These are phyloP conservation scores for Carapus acus DNA, from an alignment of 2,797 vertebrate species.

Conservation along the genomic window DNA sequence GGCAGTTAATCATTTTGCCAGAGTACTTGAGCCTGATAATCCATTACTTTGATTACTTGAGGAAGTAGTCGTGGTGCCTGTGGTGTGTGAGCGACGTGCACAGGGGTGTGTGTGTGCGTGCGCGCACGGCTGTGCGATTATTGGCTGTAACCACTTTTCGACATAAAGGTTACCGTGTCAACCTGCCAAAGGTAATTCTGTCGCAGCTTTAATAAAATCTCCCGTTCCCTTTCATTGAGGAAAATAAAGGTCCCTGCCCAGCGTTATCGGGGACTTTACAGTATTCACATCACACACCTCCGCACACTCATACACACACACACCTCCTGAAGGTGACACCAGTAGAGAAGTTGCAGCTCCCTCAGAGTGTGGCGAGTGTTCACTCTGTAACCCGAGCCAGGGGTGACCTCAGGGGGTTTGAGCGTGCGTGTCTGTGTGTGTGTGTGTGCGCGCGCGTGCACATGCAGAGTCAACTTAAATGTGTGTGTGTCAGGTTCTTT, in stretches of 20 bases:
- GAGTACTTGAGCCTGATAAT: conserved; percentile 2
- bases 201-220: conserved; percentile 35
- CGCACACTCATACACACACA: conserved; percentile 19
- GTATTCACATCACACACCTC: conserved; percentile 39
- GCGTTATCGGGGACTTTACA: conserved; percentile 30
- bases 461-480: conserved; percentile 7
- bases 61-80: neutral
- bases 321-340: conserved; percentile 49
- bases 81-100: too few species aligned
- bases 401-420: too few species aligned
- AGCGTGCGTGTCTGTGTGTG: neutral
- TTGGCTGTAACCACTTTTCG: conserved; percentile 26
- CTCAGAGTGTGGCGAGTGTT: conserved; percentile 38
- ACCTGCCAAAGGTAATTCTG: conserved; percentile 46
- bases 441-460: neutral
- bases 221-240: conserved; percentile 15
- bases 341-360: conserved; percentile 32
- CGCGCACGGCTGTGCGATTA: conserved; percentile 13
- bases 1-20: conserved; percentile 6
- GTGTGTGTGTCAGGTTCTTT: conserved; percentile 9
- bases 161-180: conserved; percentile 32
- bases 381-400: conserved; percentile 37
- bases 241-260: conserved; percentile 34
- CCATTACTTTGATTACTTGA: neutral
- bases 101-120: neutral